phyloP scores from a whole-genome alignment of 2,888 invertebrate species.

The Himalopsyche anomala region DNA sequence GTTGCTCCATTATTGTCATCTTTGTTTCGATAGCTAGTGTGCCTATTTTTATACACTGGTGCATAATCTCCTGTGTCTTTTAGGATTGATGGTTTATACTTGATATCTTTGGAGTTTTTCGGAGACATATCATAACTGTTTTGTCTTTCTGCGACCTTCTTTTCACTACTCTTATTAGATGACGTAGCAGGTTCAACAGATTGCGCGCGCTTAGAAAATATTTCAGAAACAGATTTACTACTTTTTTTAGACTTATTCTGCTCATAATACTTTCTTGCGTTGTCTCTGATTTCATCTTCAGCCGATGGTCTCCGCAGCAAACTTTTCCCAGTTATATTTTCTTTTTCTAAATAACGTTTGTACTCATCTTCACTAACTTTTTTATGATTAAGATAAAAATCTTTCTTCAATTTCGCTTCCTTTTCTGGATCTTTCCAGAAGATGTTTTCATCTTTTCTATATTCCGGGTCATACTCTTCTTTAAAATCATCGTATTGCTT shows the following conservation, averaged over 20 bases:
- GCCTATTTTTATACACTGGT: constrained; percentile 56
- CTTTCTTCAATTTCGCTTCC: constrained; percentile 73
- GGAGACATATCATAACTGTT: constrained; percentile 12
- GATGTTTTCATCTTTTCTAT: constrained; percentile 71
- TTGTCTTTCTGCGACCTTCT: background rate
- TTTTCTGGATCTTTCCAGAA: constrained; percentile 73
- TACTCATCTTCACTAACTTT: constrained; percentile 74
- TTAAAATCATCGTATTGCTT: constrained; percentile 49
- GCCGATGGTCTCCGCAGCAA: constrained; percentile 50
- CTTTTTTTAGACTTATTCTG: constrained; percentile 56
- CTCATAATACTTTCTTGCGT: constrained; percentile 58
- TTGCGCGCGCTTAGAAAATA: constrained; percentile 56
- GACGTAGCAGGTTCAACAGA: constrained; percentile 25
- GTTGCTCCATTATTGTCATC: constrained; percentile 24
- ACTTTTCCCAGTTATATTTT: constrained; percentile 59
- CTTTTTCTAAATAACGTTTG: constrained; percentile 66
- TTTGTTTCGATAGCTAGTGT: constrained; percentile 20
- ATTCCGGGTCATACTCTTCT: constrained; percentile 57
- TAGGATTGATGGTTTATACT: constrained; percentile 44
- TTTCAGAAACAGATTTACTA: constrained; percentile 58
- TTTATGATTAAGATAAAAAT: constrained; percentile 73
- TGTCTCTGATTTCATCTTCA: constrained; percentile 57
- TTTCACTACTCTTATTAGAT: background rate
- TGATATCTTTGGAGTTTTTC: constrained; percentile 2
- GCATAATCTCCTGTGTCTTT: constrained; percentile 51